Percentiles rank a stretch among this genome's conserved stretches.
Evolutionary conservation across 1,140 invertebrate species (phyloP).

Genomic region (Drosophila carrolli): DNA sequence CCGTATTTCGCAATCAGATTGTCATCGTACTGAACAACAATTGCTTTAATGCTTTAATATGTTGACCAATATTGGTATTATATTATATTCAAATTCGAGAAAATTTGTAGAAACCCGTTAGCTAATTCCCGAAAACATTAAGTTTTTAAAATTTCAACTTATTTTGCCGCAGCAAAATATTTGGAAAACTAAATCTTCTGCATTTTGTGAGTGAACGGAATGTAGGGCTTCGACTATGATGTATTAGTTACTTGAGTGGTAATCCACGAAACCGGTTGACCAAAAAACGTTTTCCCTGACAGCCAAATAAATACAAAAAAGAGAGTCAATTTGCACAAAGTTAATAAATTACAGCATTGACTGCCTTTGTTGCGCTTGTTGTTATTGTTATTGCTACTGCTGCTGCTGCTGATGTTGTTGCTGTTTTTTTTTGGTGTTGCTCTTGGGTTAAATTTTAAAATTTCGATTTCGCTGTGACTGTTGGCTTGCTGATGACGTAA

Average conservation of each 20-base stretch:
- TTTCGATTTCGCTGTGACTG: constrained; percentile 50
- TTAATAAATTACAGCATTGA: constrained; percentile 78
- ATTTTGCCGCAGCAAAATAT: background rate
- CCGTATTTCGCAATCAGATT: too few relatives aligned
- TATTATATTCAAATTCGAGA: too few relatives aligned
- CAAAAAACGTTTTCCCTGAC: constrained; percentile 35
- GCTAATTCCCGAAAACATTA: background rate
- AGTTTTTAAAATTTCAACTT: background rate
- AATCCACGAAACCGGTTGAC: constrained; percentile 35
- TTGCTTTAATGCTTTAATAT: too few relatives aligned
- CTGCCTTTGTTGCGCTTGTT: constrained; percentile 21
- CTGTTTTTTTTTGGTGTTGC: constrained; percentile 13
- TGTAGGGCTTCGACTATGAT: constrained; percentile 38
- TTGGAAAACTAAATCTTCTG: background rate
- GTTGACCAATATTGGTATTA: too few relatives aligned
- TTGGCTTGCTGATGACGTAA: constrained; percentile 56
- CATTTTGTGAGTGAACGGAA: background rate
- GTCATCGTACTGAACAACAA: too few relatives aligned
- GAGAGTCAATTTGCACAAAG: constrained; percentile 61
- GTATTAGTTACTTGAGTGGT: constrained; percentile 26
- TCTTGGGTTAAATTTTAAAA: constrained; percentile 63
- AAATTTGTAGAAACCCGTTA: too few relatives aligned
- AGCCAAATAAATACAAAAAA: constrained; percentile 14
- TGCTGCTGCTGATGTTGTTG: constrained; percentile 11
- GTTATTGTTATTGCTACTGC: background rate